These are phyloP conservation scores for Tetrax tetrax DNA, from an alignment of 2,113 vertebrate genomes.

Conservation along the genomic window DNA sequence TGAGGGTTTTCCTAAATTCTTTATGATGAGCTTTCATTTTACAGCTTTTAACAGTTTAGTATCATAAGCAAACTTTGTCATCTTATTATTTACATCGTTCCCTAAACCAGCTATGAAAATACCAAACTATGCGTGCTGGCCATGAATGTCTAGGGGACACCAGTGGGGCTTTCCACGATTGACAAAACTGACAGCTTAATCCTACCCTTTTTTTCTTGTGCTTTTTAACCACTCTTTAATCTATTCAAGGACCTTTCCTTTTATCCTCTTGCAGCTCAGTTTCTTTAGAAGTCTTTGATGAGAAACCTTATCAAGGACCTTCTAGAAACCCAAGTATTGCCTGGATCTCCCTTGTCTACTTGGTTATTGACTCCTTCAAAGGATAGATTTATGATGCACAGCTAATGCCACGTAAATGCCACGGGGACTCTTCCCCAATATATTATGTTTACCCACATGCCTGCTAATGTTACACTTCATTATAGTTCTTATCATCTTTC, in stretches of 20 bases:
- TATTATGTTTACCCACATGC: constrained; percentile 17
- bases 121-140: not conserved
- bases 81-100: not conserved
- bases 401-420: constrained; percentile 26
- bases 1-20: not conserved
- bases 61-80: not conserved
- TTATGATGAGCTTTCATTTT: not conserved
- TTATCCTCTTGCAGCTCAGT: constrained; percentile 14
- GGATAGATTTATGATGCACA: constrained; percentile 16
- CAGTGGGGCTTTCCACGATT: not conserved
- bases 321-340: not conserved
- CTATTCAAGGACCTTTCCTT: constrained; percentile 18
- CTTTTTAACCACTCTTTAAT: constrained; percentile 48
- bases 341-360: not conserved
- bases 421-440: not conserved
- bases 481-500: constrained; percentile 1
- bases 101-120: not conserved
- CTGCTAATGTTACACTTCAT: constrained; percentile 7
- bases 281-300: constrained; percentile 42
- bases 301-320: constrained; percentile 19
- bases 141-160: not conserved
- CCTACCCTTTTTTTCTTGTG: constrained; percentile 4
- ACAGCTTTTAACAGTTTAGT: not conserved
- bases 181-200: constrained; percentile 44
- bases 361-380: constrained; percentile 33